Evolutionary conservation across 2,888 invertebrate species (phyloP).

Genomic region (Cylloceria caligata): DNA sequence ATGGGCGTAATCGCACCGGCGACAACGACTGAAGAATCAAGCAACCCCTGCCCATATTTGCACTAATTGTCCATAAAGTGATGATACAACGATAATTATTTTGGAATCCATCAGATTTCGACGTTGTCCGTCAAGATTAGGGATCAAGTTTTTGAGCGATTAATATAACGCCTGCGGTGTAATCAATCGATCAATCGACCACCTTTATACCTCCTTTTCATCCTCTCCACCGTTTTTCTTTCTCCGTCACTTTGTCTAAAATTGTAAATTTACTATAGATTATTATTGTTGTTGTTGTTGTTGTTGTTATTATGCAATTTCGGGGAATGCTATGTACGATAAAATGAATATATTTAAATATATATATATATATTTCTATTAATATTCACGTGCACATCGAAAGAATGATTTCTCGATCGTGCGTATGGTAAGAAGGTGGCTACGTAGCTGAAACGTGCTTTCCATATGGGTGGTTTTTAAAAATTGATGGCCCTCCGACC

Average conservation of each 20-base stretch:
- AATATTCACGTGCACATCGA: conserved; percentile 67
- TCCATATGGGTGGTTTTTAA: conserved; percentile 82
- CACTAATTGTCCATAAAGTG: conserved; percentile 64
- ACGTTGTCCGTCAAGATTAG: not conserved
- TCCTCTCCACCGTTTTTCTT: not conserved
- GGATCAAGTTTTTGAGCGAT: conserved; percentile 65
- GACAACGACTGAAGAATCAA: conserved; percentile 46
- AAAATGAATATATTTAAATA: conserved; percentile 50
- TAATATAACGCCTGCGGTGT: conserved; percentile 75
- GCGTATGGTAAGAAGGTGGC: conserved; percentile 42
- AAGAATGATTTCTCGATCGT: conserved; percentile 56
- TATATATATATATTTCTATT: too few species aligned
- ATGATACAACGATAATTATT: conserved; percentile 80
- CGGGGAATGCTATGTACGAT: conserved; percentile 28
- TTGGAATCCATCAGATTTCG: conserved; percentile 80
- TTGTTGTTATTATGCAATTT: not conserved
- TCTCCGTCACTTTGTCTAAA: not conserved
- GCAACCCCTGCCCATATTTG: conserved; percentile 34
- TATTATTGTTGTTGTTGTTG: not conserved
- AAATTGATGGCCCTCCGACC: conserved; percentile 81
- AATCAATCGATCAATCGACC: conserved; percentile 76
- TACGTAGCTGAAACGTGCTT: conserved; percentile 79
- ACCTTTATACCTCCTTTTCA: not conserved
- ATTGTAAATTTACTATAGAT: not conserved
- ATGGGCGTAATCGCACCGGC: conserved; percentile 67